phyloP scores from a whole-genome alignment of 2,113 vertebrate genomes.

The Apaloderma vittatum region DNA sequence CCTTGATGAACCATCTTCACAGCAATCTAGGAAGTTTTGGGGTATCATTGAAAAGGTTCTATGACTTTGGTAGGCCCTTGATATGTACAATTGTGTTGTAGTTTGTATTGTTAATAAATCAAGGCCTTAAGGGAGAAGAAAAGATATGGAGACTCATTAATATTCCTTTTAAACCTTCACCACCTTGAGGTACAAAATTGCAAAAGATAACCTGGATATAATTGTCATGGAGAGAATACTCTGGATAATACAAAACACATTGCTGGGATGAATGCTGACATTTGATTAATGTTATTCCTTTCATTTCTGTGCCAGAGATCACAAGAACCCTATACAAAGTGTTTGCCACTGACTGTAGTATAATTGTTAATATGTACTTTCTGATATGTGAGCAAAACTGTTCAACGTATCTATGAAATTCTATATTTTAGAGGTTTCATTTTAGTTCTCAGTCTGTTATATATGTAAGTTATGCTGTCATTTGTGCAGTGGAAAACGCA shows the following conservation, averaged over 20 bases:
- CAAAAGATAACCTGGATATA: not conserved
- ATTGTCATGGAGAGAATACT: not conserved
- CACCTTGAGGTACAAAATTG: not conserved
- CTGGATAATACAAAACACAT: not conserved
- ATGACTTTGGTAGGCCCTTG: not conserved
- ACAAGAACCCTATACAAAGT: not conserved
- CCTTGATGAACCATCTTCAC: not conserved
- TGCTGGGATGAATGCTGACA: not conserved
- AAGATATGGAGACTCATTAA: not conserved
- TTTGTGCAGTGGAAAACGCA: not conserved
- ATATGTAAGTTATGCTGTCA: not conserved
- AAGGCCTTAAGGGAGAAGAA: accelerated
- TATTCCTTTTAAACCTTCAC: not conserved
- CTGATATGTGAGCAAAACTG: not conserved
- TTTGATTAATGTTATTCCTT: slow-evolving; percentile 26
- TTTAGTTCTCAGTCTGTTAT: not conserved
- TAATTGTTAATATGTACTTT: not conserved
- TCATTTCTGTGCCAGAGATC: not conserved
- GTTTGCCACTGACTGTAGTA: not conserved
- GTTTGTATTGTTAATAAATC: not conserved
- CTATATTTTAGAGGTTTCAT: not conserved
- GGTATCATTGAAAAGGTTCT: not conserved
- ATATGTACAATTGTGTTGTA: not conserved
- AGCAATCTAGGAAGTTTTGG: not conserved
- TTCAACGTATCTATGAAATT: not conserved